Evolutionary conservation across 2,113 vertebrate species (phyloP).

Genomic region (Oreochromis niloticus): DNA sequence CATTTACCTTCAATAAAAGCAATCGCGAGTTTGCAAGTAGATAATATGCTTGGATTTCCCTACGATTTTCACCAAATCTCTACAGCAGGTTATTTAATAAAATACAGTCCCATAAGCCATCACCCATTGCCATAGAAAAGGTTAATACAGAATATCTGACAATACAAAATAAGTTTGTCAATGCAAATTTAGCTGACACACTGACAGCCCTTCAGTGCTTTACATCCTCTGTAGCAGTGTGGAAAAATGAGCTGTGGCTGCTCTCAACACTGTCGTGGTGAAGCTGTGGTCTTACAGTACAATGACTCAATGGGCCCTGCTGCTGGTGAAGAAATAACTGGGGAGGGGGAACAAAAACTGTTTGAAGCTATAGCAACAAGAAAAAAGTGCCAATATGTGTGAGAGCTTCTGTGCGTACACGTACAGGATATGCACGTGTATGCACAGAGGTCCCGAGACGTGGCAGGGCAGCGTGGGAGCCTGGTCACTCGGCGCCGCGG

Average conservation of each 20-base stretch:
- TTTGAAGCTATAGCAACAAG: slow-evolving; percentile 43
- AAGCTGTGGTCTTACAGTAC: slow-evolving; percentile 54
- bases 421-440: slow-evolving; percentile 33
- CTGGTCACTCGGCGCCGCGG: slow-evolving; percentile 76
- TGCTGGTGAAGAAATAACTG: slow-evolving; percentile 39
- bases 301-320: slow-evolving; percentile 45
- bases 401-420: slow-evolving; percentile 23
- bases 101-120: slow-evolving; percentile 39
- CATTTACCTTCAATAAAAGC: slow-evolving; percentile 8
- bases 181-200: slow-evolving; percentile 38
- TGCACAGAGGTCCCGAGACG: slow-evolving; percentile 34
- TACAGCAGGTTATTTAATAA: slow-evolving; percentile 38
- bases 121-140: slow-evolving; percentile 48
- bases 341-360: not conserved
- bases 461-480: not conserved
- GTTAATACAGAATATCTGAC: slow-evolving; percentile 58
- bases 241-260: slow-evolving; percentile 41
- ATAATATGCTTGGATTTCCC: not conserved
- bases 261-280: slow-evolving; percentile 43
- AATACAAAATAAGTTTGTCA: slow-evolving; percentile 58
- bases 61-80: not conserved
- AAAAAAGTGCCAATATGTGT: slow-evolving; percentile 47
- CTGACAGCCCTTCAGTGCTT: slow-evolving; percentile 55
- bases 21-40: slow-evolving; percentile 7
- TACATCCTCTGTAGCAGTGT: slow-evolving; percentile 38